Conservation (phyloP, 2,888 invertebrate species). For the Dolichomitus sp. region DNA sequence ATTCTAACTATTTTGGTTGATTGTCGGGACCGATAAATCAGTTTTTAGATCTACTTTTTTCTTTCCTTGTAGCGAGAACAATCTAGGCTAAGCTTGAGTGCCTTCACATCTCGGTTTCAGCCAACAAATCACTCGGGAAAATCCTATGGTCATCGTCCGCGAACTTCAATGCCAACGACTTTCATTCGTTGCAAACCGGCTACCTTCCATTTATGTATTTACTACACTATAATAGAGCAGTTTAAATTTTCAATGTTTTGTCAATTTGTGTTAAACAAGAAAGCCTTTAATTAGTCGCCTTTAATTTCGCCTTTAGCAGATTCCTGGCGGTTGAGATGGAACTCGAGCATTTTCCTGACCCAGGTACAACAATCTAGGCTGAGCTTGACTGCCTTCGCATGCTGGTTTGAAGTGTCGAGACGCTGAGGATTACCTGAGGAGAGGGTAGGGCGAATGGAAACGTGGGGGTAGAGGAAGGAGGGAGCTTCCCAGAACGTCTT, state of each 20-base stretch:
- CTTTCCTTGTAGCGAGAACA: no score
- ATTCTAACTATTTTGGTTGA: no score
- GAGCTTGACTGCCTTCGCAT: constrained; percentile 4
- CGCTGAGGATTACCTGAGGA: constrained; percentile 26
- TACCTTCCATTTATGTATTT: no score
- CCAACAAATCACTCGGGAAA: no score
- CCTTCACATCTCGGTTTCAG: no score
- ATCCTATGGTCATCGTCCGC: no score
- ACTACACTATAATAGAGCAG: no score
- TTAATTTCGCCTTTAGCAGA: background rate
- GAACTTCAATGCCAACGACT: no score
- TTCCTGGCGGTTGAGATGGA: background rate
- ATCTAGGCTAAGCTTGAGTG: no score
- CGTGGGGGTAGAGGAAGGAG: constrained; percentile 18
- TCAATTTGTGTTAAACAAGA: background rate
- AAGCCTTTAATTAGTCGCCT: background rate
- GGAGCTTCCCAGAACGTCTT: constrained; percentile 65
- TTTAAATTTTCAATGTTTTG: background rate
- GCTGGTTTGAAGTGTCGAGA: constrained; percentile 18
- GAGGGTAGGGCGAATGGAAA: constrained; percentile 24
- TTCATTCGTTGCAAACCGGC: no score
- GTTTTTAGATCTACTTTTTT: no score
- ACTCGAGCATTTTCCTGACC: background rate
- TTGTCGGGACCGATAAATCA: no score
- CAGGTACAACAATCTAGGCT: constrained; percentile 10